These are phyloP conservation scores for Melanophora roralis DNA, from an alignment of 2,888 invertebrate genomes.

Conservation along the genomic window DNA sequence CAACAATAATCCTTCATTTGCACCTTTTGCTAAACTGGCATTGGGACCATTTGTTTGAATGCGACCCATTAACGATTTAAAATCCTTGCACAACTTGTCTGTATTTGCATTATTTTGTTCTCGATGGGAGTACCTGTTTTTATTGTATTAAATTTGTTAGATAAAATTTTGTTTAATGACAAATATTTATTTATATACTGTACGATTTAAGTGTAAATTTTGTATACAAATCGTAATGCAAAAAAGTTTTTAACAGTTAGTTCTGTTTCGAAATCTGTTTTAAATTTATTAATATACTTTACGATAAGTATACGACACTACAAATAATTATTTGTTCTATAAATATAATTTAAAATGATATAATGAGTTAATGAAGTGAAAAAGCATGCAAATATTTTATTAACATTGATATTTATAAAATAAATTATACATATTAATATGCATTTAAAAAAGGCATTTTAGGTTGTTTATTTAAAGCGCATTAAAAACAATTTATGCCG, in stretches of 20 bases:
- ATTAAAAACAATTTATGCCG: no score
- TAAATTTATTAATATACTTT: not conserved
- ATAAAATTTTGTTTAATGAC: no score
- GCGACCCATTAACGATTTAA: slow-evolving; percentile 73
- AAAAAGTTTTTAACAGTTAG: no score
- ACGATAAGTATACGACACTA: not conserved
- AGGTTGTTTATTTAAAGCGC: no score
- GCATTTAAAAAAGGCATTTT: no score
- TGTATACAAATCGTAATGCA: slow-evolving; percentile 43
- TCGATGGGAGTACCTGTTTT: slow-evolving; percentile 56
- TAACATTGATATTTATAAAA: not conserved
- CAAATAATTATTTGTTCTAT: not conserved
- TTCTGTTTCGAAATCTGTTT: no score
- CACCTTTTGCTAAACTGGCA: slow-evolving; percentile 84
- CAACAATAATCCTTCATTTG: slow-evolving; percentile 87
- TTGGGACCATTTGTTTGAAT: slow-evolving; percentile 83
- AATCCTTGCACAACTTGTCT: slow-evolving; percentile 71
- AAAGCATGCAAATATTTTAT: slow-evolving; percentile 54
- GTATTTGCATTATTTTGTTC: slow-evolving; percentile 65
- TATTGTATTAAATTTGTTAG: not conserved
- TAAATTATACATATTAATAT: no score
- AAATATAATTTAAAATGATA: slow-evolving; percentile 34
- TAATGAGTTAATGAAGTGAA: slow-evolving; percentile 58
- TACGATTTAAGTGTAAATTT: no score
- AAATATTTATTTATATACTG: no score